Conservation (phyloP, 2,113 vertebrate genomes). For the Plectropomus leopardus region DNA sequence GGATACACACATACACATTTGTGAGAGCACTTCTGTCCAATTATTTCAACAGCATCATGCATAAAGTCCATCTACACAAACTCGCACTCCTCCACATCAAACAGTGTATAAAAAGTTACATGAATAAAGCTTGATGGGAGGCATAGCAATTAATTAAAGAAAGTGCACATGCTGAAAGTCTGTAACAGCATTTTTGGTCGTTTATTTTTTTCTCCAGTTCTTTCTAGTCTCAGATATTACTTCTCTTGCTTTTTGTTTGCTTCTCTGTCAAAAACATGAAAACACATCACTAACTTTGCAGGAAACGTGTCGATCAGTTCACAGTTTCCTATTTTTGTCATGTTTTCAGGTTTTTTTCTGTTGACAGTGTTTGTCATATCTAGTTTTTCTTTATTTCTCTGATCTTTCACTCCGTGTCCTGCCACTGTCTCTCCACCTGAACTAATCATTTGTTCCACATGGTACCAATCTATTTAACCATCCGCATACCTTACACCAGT, state of each 20-base stretch:
- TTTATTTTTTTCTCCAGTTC: no score
- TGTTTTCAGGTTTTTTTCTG: no score
- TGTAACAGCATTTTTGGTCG: no score
- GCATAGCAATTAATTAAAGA: not conserved
- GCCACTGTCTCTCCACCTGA: not conserved
- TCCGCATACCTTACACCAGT: constrained; percentile 24
- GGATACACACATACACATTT: not conserved
- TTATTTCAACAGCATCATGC: constrained; percentile 20
- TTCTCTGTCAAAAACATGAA: no score
- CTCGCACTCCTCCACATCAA: constrained; percentile 11
- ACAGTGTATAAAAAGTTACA: constrained; percentile 37
- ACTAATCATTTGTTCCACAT: constrained; percentile 30
- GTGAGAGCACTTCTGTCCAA: not conserved
- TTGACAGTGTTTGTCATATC: not conserved
- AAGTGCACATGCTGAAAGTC: not conserved
- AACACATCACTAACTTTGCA: no score
- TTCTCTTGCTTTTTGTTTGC: no score
- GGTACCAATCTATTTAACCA: constrained; percentile 40
- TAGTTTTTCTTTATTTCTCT: not conserved
- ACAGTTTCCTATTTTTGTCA: no score
- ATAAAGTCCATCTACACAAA: constrained; percentile 45
- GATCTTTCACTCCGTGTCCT: not conserved
- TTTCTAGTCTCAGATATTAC: no score
- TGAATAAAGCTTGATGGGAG: not conserved
- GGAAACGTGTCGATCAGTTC: no score